These are phyloP conservation scores for Ifrita kowaldi DNA, from an alignment of 2,113 vertebrate genomes.

Conservation along the genomic window DNA sequence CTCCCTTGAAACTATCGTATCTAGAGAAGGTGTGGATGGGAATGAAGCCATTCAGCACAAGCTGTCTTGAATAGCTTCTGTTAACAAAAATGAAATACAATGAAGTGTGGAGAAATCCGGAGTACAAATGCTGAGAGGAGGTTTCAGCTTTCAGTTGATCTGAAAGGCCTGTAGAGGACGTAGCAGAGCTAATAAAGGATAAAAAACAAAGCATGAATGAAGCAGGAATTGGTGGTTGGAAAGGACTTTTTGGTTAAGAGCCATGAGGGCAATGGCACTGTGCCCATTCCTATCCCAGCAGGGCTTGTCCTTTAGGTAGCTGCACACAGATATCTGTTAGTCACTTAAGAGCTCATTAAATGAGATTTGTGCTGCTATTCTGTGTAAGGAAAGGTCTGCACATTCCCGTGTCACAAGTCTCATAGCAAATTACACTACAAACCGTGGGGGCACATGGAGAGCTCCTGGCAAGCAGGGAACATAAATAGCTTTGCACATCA, in stretches of 20 bases:
- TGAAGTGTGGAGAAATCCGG: neutral
- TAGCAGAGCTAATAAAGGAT: neutral
- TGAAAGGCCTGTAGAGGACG: neutral
- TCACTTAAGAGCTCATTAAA: neutral
- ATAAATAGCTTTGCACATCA: neutral
- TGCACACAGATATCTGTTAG: neutral
- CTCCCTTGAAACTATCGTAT: neutral
- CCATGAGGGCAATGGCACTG: neutral
- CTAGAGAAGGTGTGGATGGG: neutral
- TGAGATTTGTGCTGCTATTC: neutral
- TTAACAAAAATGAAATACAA: neutral
- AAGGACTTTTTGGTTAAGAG: neutral
- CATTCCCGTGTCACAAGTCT: neutral
- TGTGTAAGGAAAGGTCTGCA: neutral
- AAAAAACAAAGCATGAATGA: neutral
- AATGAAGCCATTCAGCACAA: neutral
- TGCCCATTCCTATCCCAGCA: neutral
- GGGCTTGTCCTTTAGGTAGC: neutral
- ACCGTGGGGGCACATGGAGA: fast-evolving
- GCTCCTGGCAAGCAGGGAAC: neutral
- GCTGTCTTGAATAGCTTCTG: neutral
- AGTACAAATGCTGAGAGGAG: neutral
- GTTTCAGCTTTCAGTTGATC: neutral
- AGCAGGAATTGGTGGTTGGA: neutral
- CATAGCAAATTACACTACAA: neutral